A percentile compares a stretch with the other conserved stretches of the same genome.
Conservation (phyloP, 2,888 invertebrate species). For the Amphipyra berbera region DNA sequence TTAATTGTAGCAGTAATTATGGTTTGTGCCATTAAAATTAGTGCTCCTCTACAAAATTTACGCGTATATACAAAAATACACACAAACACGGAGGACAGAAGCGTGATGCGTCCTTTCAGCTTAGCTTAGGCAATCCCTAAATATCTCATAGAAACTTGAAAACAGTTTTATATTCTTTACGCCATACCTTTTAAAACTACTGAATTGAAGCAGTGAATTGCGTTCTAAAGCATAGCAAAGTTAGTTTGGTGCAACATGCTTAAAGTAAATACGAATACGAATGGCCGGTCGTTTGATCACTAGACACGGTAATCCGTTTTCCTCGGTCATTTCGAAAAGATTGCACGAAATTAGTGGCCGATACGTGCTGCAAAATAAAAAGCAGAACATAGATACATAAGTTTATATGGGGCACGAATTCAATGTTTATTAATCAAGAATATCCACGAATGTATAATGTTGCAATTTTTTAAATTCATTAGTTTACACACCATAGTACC, state of each 20-base stretch:
- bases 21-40: neutral
- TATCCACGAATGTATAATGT: no score
- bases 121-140: no score
- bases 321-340: conserved; percentile 10
- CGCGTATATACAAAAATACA: no score
- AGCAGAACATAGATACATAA: neutral
- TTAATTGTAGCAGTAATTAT: neutral
- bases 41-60: no score
- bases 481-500: no score
- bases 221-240: conserved; percentile 31
- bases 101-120: no score
- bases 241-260: conserved; percentile 29
- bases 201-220: conserved; percentile 27
- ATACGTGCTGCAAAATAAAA: conserved; percentile 1
- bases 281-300: conserved; percentile 18
- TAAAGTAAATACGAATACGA: conserved; percentile 30
- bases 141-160: no score
- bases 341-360: neutral
- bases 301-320: conserved; percentile 24
- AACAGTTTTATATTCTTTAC: neutral
- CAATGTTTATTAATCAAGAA: no score
- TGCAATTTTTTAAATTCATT: no score
- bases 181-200: conserved; percentile 13
- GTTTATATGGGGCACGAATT: neutral
- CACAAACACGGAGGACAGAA: no score